Evolutionary conservation across 2,888 invertebrate species (phyloP).

Genomic region (Eilema caniola): DNA sequence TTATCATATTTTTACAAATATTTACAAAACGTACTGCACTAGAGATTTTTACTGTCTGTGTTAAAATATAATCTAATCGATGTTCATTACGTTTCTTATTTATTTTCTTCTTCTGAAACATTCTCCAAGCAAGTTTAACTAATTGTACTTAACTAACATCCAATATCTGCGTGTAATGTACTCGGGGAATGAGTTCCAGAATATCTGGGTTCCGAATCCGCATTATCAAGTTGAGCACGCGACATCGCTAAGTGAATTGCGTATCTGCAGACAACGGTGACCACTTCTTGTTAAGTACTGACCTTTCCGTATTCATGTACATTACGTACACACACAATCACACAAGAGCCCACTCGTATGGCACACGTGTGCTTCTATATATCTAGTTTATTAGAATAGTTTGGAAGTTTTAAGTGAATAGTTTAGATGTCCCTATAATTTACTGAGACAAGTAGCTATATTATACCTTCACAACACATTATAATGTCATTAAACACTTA

Average conservation of each 20-base stretch:
- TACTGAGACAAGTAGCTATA: not conserved
- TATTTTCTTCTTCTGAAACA: not conserved
- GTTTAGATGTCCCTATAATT: not conserved
- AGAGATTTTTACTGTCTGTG: too few relatives aligned
- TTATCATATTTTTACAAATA: too few relatives aligned
- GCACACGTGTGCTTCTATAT: not conserved
- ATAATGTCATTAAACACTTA: not conserved
- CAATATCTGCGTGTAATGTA: constrained; percentile 35
- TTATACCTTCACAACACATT: not conserved
- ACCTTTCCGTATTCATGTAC: constrained; percentile 33
- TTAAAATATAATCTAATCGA: too few relatives aligned
- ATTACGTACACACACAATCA: constrained; percentile 7
- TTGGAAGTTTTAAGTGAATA: not conserved
- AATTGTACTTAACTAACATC: constrained; percentile 21
- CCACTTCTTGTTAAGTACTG: constrained; percentile 49
- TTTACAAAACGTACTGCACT: too few relatives aligned
- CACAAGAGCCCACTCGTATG: not conserved
- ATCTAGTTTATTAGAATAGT: constrained; percentile 5
- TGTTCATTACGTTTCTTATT: too few relatives aligned
- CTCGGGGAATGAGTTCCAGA: constrained; percentile 33
- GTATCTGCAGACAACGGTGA: constrained; percentile 45
- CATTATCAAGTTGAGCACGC: constrained; percentile 38
- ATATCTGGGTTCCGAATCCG: constrained; percentile 21
- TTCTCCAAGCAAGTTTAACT: not conserved
- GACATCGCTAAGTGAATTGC: constrained; percentile 50